Conservation (phyloP, 2,888 invertebrate genomes). For the Miltochrista miniata region DNA sequence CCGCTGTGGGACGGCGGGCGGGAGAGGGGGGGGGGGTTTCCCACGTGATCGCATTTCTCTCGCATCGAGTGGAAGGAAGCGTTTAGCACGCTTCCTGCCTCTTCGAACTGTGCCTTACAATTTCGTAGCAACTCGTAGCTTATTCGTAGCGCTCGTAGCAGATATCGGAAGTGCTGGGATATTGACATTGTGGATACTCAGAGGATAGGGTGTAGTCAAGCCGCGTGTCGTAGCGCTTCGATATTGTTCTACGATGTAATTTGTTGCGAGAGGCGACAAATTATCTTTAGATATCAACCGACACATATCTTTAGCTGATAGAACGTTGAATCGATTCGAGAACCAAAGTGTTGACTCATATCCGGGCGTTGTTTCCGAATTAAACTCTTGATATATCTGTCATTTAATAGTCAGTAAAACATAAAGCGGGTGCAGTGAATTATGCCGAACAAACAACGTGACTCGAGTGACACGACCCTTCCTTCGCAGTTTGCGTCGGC, state of each 20-base stretch:
- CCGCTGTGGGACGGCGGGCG: not conserved
- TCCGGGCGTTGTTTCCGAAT: not conserved
- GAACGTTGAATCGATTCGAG: too few species aligned
- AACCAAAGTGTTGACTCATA: not conserved
- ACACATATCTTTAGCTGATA: too few species aligned
- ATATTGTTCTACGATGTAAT: not conserved
- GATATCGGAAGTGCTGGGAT: conserved; percentile 26
- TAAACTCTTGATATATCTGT: not conserved
- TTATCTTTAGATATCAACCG: not conserved
- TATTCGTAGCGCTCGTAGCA: conserved; percentile 7
- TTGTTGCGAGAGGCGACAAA: not conserved
- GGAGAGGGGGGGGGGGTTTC: not conserved
- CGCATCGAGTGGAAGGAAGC: conserved; percentile 50
- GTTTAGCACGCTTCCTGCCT: conserved; percentile 41
- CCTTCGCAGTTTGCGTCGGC: too few species aligned
- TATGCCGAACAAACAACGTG: too few species aligned
- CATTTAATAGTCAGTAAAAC: too few species aligned
- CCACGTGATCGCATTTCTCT: conserved; percentile 38
- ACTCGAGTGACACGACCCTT: too few species aligned
- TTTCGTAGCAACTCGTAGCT: conserved; percentile 11
- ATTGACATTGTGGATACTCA: conserved; percentile 11
- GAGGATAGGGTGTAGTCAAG: not conserved
- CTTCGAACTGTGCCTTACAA: conserved; percentile 2
- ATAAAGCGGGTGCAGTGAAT: too few species aligned
- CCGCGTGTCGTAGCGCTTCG: too few species aligned